These are phyloP conservation scores for Battus philenor DNA, from an alignment of 1,140 invertebrate genomes.

Conservation along the genomic window DNA sequence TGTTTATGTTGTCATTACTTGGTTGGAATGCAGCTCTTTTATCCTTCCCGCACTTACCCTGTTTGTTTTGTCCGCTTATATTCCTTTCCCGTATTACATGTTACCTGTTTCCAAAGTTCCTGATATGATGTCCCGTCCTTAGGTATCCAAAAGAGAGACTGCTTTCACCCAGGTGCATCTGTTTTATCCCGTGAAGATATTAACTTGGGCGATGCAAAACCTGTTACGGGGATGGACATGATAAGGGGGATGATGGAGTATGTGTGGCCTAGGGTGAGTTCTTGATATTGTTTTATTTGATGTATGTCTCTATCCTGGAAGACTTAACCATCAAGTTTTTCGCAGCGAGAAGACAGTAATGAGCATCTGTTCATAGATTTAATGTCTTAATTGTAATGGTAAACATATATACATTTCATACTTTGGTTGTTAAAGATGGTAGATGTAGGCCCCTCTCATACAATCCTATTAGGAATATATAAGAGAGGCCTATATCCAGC, in stretches of 20 bases:
- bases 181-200: constrained; percentile 82
- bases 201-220: constrained; percentile 74
- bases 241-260: constrained; percentile 91
- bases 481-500: no score
- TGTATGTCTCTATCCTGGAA: no score
- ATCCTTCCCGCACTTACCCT: constrained; percentile 28
- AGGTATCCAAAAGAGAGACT: constrained; percentile 83
- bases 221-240: constrained; percentile 88
- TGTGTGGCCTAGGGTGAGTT: constrained; percentile 94
- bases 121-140: constrained; percentile 59
- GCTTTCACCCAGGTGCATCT: constrained; percentile 93
- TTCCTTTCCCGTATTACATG: constrained; percentile 22
- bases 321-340: no score
- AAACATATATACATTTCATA: no score
- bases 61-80: constrained; percentile 29
- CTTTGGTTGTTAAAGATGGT: no score
- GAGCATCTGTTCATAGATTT: no score
- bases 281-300: constrained; percentile 21
- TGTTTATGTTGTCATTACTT: constrained; percentile 59
- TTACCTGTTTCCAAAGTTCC: constrained; percentile 38
- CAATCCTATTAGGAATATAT: no score
- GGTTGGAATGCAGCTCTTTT: constrained; percentile 61
- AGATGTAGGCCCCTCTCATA: no score
- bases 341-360: no score
- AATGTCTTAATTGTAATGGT: no score